Evolutionary conservation across 2,888 invertebrate genomes (phyloP).

Genomic region (Apocheima hispidaria): DNA sequence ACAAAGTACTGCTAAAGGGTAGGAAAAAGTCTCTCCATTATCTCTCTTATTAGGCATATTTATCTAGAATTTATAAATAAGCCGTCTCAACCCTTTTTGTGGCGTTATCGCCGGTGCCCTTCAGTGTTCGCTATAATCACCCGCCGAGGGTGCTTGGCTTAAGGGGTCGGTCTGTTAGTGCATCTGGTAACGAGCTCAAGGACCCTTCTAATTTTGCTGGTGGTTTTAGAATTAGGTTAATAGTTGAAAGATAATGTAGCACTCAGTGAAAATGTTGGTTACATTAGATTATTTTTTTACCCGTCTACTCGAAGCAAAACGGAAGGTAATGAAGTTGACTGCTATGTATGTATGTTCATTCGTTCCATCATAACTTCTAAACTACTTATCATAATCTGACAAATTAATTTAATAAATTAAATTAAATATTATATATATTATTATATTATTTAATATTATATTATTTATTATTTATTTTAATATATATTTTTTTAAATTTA

Average conservation of each 20-base stretch:
- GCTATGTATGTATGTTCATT: no score
- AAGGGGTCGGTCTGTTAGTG: constrained; percentile 21
- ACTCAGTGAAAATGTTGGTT: background rate
- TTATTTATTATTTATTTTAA: no score
- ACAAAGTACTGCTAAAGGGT: background rate
- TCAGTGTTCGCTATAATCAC: constrained; percentile 16
- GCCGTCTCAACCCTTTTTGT: constrained; percentile 17
- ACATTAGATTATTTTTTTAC: no score
- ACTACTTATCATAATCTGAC: no score
- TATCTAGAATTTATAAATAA: constrained; percentile 21
- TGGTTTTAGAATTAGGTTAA: background rate
- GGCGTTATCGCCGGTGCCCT: background rate
- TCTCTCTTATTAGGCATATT: constrained; percentile 11
- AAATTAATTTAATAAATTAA: no score
- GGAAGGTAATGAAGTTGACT: no score
- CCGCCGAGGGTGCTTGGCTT: constrained; percentile 9
- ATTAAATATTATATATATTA: no score
- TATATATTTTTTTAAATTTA: no score
- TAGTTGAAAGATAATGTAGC: background rate
- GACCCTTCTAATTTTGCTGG: constrained; percentile 4
- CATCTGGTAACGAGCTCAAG: constrained; percentile 16
- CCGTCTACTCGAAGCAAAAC: no score
- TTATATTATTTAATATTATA: no score
- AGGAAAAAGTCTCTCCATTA: constrained; percentile 1
- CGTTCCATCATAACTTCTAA: no score